Percentiles rank a stretch among this genome's conserved stretches.
Evolutionary conservation across 2,888 invertebrate genomes (phyloP).

Genomic region (Drosophila pegasa): DNA sequence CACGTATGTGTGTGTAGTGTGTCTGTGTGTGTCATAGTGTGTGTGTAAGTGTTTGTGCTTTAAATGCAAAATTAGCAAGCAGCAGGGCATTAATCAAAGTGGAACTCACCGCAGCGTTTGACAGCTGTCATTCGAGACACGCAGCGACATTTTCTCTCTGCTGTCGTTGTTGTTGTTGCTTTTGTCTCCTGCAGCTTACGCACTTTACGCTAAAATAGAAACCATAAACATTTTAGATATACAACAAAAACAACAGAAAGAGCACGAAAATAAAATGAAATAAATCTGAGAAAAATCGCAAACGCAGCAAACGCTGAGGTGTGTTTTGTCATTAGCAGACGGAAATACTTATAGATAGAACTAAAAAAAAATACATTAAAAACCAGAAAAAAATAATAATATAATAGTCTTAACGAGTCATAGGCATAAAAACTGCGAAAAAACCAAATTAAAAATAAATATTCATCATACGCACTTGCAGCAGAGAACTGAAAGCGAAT

Average conservation of each 20-base stretch:
- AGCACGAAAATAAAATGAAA: constrained; percentile 1
- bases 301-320: constrained; percentile 32
- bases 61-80: constrained; percentile 61
- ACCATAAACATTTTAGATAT: constrained; percentile 39
- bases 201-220: constrained; percentile 65
- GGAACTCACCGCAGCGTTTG: constrained; percentile 59
- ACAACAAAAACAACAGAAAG: not conserved
- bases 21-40: constrained; percentile 3
- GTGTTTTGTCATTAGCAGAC: constrained; percentile 61
- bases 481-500: not conserved
- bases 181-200: constrained; percentile 67
- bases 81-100: constrained; percentile 57
- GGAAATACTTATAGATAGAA: constrained; percentile 54
- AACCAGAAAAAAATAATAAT: constrained; percentile 10
- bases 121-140: constrained; percentile 72
- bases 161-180: constrained; percentile 5
- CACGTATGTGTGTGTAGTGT: constrained; percentile 1
- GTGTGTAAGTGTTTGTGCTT: constrained; percentile 31
- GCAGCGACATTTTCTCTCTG: constrained; percentile 49
- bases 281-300: constrained; percentile 14
- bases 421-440: constrained; percentile 30
- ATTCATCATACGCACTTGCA: constrained; percentile 67
- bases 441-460: constrained; percentile 45
- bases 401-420: constrained; percentile 39
- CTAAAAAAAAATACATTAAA: constrained; percentile 6